Percentiles rank a stretch among this genome's conserved stretches.
phyloP scores from a whole-genome alignment of 2,113 vertebrate genomes.

The Tetrao urogallus region DNA sequence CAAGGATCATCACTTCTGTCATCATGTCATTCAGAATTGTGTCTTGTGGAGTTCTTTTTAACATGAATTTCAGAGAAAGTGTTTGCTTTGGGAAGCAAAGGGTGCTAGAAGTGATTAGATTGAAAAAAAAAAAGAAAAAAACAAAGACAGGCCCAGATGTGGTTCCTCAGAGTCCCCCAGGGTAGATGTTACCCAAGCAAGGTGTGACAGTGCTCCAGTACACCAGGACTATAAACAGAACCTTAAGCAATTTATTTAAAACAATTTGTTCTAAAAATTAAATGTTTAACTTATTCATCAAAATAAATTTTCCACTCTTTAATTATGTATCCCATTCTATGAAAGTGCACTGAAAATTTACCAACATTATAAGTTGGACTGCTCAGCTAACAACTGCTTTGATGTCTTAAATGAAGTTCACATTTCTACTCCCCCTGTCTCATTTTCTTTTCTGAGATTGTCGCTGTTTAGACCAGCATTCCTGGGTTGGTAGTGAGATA shows the following conservation, averaged over 20 bases:
- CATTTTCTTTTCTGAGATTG: slow-evolving; percentile 45
- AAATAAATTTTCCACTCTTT: slow-evolving; percentile 15
- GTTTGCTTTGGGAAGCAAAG: background rate
- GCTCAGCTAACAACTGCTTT: background rate
- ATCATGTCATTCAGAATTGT: too few species aligned
- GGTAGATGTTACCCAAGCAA: background rate
- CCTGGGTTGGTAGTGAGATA: slow-evolving; percentile 36
- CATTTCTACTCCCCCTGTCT: slow-evolving; percentile 34
- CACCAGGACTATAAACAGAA: slow-evolving; percentile 32
- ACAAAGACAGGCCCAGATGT: background rate
- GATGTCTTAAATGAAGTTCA: slow-evolving; percentile 63
- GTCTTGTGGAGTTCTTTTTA: background rate
- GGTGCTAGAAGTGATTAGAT: background rate
- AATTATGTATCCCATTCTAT: slow-evolving; percentile 43
- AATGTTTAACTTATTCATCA: background rate
- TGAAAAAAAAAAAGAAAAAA: background rate
- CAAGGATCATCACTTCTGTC: too few species aligned
- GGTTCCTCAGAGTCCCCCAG: background rate
- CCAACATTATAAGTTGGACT: slow-evolving; percentile 46
- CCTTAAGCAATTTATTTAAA: slow-evolving; percentile 42
- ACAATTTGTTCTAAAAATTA: slow-evolving; percentile 38
- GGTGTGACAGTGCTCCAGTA: background rate
- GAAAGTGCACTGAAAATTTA: slow-evolving; percentile 46
- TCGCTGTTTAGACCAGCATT: slow-evolving; percentile 55
- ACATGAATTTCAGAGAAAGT: accelerated